A percentile compares a stretch with the other conserved stretches of the same genome.
Conservation (phyloP, 2,113 vertebrate genomes). For the Ptychochromis oligacanthus region DNA sequence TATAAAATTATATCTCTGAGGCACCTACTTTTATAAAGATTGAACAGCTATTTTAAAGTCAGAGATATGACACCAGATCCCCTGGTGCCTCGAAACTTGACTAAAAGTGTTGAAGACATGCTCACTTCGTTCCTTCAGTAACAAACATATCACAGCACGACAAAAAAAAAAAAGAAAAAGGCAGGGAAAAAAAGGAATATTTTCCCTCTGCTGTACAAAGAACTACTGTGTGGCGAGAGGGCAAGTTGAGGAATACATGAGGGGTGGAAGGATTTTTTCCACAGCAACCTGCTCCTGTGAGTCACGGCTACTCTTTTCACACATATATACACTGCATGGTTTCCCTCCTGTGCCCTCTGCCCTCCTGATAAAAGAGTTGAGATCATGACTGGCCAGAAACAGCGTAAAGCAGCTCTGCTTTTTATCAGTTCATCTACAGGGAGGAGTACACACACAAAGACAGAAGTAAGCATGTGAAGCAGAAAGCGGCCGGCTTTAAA, state of each 20-base stretch:
- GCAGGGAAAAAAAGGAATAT: constrained; percentile 37
- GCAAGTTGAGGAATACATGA: constrained; percentile 50
- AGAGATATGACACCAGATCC: not conserved
- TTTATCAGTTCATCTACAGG: constrained; percentile 16
- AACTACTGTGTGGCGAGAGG: constrained; percentile 55
- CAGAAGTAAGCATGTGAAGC: constrained; percentile 28
- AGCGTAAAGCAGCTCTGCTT: not conserved
- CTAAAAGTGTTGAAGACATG: constrained; percentile 20
- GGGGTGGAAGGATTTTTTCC: constrained; percentile 51
- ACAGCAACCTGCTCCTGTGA: constrained; percentile 50
- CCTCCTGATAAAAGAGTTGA: constrained; percentile 27
- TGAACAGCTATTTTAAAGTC: not conserved
- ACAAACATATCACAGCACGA: constrained; percentile 39
- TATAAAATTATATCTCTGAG: not conserved
- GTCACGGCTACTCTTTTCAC: not conserved
- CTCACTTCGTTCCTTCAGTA: not conserved
- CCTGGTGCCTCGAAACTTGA: not conserved
- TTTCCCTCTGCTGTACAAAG: constrained; percentile 68
- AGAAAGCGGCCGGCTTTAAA: constrained; percentile 9
- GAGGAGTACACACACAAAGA: not conserved
- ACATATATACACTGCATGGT: not conserved
- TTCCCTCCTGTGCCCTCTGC: constrained; percentile 14
- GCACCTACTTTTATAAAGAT: not conserved
- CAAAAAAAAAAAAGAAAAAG: not conserved
- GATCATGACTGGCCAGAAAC: constrained; percentile 1